A percentile compares a stretch with the other conserved stretches of the same genome.
Evolutionary conservation across 1,140 invertebrate genomes (phyloP).

Genomic region (Euwallacea similis): DNA sequence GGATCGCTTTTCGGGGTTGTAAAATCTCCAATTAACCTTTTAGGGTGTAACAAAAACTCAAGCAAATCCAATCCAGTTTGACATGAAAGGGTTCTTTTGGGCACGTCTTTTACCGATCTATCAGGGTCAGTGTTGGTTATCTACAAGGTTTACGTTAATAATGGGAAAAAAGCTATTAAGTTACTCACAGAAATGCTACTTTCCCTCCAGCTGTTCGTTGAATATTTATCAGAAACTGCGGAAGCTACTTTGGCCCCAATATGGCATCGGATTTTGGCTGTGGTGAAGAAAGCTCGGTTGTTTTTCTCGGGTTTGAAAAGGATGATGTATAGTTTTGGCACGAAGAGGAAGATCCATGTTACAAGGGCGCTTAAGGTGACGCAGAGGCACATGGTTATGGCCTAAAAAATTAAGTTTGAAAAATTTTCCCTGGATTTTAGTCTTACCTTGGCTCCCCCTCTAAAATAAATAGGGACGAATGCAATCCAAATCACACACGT

Average conservation of each 20-base stretch:
- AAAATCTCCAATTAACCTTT: conserved; percentile 37
- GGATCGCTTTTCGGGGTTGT: conserved; percentile 13
- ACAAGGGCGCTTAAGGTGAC: conserved; percentile 73
- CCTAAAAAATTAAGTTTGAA: conserved; percentile 18
- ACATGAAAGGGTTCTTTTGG: conserved; percentile 53
- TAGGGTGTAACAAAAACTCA: conserved; percentile 47
- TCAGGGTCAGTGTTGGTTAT: conserved; percentile 14
- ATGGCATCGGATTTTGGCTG: conserved; percentile 78
- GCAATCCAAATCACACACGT: conserved; percentile 88
- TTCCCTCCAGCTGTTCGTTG: conserved; percentile 42
- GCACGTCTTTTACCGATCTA: conserved; percentile 11
- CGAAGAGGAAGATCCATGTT: conserved; percentile 75
- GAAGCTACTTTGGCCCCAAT: conserved; percentile 63
- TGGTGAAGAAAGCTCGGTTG: conserved; percentile 76
- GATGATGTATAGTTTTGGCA: conserved; percentile 81
- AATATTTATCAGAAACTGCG: conserved; percentile 53
- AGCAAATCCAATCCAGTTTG: conserved; percentile 56
- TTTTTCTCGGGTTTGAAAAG: conserved; percentile 76
- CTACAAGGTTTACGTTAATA: conserved; percentile 3
- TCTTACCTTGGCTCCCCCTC: conserved; percentile 68
- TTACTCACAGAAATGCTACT: conserved; percentile 31
- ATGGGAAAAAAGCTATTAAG: background rate
- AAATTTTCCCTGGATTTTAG: conserved; percentile 54
- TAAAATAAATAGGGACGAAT: conserved; percentile 85
- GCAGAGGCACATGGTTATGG: conserved; percentile 71